Percentiles rank a stretch among this genome's conserved stretches.
Evolutionary conservation across 1,140 invertebrate genomes (phyloP).

Genomic region (Drosophila burlai): DNA sequence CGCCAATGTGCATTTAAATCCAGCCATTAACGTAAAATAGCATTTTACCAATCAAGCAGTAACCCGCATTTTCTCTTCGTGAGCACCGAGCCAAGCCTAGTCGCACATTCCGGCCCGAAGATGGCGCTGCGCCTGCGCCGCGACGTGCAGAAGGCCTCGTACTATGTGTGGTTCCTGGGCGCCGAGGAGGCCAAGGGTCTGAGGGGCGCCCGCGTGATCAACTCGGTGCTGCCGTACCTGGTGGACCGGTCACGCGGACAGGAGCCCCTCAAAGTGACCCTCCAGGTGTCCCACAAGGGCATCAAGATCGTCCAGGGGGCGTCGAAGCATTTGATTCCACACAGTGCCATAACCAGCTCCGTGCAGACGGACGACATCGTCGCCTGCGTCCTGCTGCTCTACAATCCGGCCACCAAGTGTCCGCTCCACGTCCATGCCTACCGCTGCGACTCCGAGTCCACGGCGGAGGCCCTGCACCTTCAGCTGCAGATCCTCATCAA

Average conservation of each 20-base stretch:
- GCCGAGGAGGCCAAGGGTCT: slow-evolving; percentile 97
- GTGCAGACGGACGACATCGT: slow-evolving; percentile 95
- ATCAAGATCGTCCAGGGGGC: slow-evolving; percentile 94
- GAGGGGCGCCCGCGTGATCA: slow-evolving; percentile 91
- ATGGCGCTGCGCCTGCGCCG: slow-evolving; percentile 91
- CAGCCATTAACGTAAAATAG: slow-evolving; percentile 7
- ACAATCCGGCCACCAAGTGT: slow-evolving; percentile 95
- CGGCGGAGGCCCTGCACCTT: slow-evolving; percentile 92
- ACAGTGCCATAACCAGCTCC: slow-evolving; percentile 95
- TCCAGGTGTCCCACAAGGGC: slow-evolving; percentile 96
- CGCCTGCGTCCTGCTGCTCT: slow-evolving; percentile 94
- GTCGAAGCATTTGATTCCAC: slow-evolving; percentile 98
- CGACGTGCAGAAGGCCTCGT: slow-evolving; percentile 97
- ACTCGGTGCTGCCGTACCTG: slow-evolving; percentile 93
- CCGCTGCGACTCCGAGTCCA: slow-evolving; percentile 97
- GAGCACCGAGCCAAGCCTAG: neutral
- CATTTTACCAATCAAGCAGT: neutral
- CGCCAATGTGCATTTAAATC: slow-evolving; percentile 37
- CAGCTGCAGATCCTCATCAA: slow-evolving; percentile 94
- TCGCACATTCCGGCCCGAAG: slow-evolving; percentile 33
- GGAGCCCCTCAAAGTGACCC: slow-evolving; percentile 96
- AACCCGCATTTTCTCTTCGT: slow-evolving; percentile 30
- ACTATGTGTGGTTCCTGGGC: slow-evolving; percentile 99
- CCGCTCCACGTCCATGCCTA: slow-evolving; percentile 97
- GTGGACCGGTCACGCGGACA: slow-evolving; percentile 93